Percentiles rank a stretch among this genome's conserved stretches.
Evolutionary conservation across 2,113 vertebrate genomes (phyloP).

Genomic region (Dipodomys merriami): DNA sequence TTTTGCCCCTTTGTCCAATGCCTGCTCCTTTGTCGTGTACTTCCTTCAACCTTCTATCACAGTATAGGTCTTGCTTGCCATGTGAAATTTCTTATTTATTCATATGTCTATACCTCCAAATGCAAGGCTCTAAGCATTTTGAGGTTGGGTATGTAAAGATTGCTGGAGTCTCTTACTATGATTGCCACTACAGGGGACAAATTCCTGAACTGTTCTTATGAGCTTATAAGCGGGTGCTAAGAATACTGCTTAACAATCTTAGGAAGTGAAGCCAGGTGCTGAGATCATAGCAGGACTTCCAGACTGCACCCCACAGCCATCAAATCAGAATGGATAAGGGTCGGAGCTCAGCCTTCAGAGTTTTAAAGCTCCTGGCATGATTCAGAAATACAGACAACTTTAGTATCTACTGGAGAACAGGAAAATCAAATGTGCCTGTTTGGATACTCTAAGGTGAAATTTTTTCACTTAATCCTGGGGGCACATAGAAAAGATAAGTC

Average conservation of each 20-base stretch:
- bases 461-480: conserved; percentile 14
- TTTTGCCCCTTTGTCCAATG: background rate
- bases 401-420: background rate
- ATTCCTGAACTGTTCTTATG: background rate
- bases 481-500: conserved; percentile 57
- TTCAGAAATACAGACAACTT: background rate
- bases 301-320: background rate
- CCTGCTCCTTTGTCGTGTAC: background rate
- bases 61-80: background rate
- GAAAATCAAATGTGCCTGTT: conserved; percentile 42
- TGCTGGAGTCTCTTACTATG: background rate
- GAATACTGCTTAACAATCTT: background rate
- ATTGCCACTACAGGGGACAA: background rate
- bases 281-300: background rate
- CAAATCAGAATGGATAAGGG: background rate
- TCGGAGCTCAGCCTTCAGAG: background rate
- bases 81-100: background rate
- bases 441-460: background rate
- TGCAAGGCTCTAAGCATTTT: background rate
- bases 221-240: background rate
- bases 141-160: background rate
- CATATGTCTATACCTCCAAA: background rate
- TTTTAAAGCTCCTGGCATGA: background rate
- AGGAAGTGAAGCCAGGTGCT: conserved; percentile 14
- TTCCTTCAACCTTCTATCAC: background rate